These are phyloP conservation scores for Balaenoptera acutorostrata DNA, from an alignment of 2,113 vertebrate genomes.

Conservation along the genomic window DNA sequence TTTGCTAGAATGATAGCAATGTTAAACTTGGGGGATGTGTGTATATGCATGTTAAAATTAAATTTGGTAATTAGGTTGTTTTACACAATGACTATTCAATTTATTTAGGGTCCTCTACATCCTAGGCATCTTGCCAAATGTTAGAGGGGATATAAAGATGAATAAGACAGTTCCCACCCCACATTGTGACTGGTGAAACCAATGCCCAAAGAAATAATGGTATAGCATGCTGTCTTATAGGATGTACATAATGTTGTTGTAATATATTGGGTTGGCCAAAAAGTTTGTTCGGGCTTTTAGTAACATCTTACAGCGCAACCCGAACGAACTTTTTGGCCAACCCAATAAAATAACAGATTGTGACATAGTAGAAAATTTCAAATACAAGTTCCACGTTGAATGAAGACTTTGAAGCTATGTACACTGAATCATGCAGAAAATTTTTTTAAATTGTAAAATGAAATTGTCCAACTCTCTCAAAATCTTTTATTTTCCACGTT, in stretches of 20 bases:
- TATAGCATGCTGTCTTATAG: background rate
- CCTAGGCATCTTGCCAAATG: background rate
- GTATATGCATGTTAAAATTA: conserved; percentile 6
- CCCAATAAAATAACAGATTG: background rate
- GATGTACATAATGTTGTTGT: background rate
- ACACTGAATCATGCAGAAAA: background rate
- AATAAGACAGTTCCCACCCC: background rate
- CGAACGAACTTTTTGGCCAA: too few species aligned
- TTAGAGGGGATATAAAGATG: background rate
- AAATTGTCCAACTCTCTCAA: background rate
- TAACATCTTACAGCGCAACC: too few species aligned
- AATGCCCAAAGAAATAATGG: background rate
- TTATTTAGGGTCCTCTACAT: background rate
- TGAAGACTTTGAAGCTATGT: background rate
- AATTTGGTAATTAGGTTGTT: conserved; percentile 40
- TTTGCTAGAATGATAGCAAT: background rate
- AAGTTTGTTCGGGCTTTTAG: too few species aligned
- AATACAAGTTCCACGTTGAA: conserved; percentile 36
- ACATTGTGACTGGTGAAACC: background rate
- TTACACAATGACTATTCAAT: conserved; percentile 1
- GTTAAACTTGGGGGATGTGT: background rate
- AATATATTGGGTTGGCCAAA: background rate
- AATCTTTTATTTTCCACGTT: background rate
- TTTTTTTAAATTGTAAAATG: background rate
- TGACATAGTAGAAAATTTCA: conserved; percentile 18